phyloP scores from a whole-genome alignment of 2,888 invertebrate species.

The Sphecodes monilicornis region DNA sequence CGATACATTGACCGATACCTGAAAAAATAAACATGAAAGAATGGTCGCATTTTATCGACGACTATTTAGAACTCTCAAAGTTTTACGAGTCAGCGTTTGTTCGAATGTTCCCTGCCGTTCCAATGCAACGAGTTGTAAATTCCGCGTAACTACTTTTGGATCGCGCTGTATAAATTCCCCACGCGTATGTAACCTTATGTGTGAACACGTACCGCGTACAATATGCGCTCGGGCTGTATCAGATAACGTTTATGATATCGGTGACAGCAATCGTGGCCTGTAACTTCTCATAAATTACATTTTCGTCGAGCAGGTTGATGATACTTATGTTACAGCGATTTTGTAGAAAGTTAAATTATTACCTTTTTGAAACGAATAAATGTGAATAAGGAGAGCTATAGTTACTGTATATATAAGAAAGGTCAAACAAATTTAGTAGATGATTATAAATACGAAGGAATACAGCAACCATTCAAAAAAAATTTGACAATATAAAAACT shows the following conservation, averaged over 20 bases:
- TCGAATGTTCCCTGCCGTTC: background rate
- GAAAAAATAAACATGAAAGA: background rate
- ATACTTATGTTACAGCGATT: background rate
- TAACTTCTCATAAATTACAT: background rate
- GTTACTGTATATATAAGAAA: background rate
- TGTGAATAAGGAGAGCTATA: background rate
- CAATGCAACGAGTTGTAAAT: slow-evolving; percentile 1
- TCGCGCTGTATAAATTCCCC: background rate
- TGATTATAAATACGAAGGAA: background rate
- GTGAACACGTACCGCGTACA: slow-evolving; percentile 6
- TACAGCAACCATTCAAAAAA: background rate
- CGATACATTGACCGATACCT: background rate
- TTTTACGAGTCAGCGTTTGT: background rate
- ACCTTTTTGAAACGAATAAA: background rate
- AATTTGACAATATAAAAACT: background rate
- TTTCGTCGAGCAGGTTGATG: background rate
- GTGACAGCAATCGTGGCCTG: background rate
- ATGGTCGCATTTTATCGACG: background rate
- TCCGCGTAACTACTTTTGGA: slow-evolving; percentile 1
- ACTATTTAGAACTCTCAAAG: too few species aligned
- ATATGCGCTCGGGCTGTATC: background rate
- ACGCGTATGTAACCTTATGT: background rate
- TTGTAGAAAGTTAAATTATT: background rate
- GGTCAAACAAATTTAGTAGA: background rate
- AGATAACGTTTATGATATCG: slow-evolving; percentile 4